These are phyloP conservation scores for Macquaria australasica DNA, from an alignment of 2,113 vertebrate species.

Conservation along the genomic window DNA sequence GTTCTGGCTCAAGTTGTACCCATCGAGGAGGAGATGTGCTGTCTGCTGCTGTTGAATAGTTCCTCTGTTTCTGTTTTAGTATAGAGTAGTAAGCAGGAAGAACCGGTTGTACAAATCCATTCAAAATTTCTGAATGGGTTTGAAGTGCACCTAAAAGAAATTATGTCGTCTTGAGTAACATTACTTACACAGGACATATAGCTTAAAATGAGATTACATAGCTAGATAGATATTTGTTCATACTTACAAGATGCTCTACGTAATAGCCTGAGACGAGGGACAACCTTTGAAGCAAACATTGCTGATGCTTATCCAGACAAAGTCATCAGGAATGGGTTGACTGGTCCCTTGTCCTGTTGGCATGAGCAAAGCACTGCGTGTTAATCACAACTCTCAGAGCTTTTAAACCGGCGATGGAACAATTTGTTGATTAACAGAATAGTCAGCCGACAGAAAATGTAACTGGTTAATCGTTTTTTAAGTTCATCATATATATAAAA, in stretches of 20 bases:
- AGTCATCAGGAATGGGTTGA: conserved; percentile 56
- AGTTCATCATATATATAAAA: not conserved
- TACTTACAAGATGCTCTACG: conserved; percentile 76
- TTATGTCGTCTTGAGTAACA: not conserved
- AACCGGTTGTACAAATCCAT: conserved; percentile 31
- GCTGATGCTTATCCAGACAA: conserved; percentile 38
- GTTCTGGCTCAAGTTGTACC: conserved; percentile 84
- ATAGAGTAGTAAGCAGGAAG: conserved; percentile 47
- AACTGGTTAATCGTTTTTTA: too few relatives aligned
- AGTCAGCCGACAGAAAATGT: not conserved
- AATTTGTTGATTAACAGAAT: not conserved
- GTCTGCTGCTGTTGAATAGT: conserved; percentile 82
- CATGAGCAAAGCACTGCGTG: not conserved
- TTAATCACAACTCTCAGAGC: not conserved
- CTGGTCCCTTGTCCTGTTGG: conserved; percentile 48
- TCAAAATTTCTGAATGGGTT: conserved; percentile 55
- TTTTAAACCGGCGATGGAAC: not conserved
- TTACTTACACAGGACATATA: not conserved
- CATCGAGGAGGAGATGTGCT: conserved; percentile 79
- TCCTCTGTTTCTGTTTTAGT: conserved; percentile 53
- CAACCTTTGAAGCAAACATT: conserved; percentile 79
- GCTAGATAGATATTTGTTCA: not conserved
- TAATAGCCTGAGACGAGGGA: conserved; percentile 68
- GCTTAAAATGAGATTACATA: not conserved
- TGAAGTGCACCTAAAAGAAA: conserved; percentile 68